Conservation (phyloP, 2,888 invertebrate genomes). For the Bibio marci region DNA sequence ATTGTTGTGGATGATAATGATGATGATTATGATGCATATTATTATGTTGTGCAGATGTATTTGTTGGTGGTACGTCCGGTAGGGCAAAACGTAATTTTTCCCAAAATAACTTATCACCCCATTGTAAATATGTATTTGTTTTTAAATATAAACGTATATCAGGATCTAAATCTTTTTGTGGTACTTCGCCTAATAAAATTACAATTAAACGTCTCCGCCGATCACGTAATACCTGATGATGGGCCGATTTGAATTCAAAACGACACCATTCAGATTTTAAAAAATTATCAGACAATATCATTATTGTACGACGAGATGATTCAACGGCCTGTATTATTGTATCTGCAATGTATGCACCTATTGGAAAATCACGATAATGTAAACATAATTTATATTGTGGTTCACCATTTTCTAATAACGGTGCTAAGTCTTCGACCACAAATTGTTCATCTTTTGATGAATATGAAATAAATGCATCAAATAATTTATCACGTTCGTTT, state of each 20-base stretch:
- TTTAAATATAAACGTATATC: conserved; percentile 80
- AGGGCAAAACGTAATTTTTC: conserved; percentile 84
- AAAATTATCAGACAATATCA: conserved; percentile 87
- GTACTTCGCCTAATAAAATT: conserved; percentile 76
- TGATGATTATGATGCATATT: too few species aligned
- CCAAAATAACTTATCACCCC: conserved; percentile 93
- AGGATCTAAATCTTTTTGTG: conserved; percentile 75
- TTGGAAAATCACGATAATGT: conserved; percentile 81
- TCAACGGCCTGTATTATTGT: conserved; percentile 87
- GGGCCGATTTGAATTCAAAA: conserved; percentile 86
- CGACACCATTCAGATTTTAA: conserved; percentile 89
- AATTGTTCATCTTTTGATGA: conserved; percentile 84
- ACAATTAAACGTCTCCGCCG: conserved; percentile 76
- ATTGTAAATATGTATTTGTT: conserved; percentile 79
- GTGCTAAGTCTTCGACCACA: conserved; percentile 73
- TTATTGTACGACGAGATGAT: conserved; percentile 74
- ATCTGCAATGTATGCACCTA: conserved; percentile 76
- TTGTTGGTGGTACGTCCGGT: conserved; percentile 43
- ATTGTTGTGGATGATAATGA: too few species aligned
- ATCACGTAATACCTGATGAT: conserved; percentile 78
- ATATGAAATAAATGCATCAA: conserved; percentile 92
- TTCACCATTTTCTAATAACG: conserved; percentile 68
- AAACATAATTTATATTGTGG: conserved; percentile 73
- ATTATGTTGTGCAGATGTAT: too few species aligned
- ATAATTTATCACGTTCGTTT: conserved; percentile 69